These are phyloP conservation scores for Ypsolopha sequella DNA, from an alignment of 2,888 invertebrate species.

Conservation along the genomic window DNA sequence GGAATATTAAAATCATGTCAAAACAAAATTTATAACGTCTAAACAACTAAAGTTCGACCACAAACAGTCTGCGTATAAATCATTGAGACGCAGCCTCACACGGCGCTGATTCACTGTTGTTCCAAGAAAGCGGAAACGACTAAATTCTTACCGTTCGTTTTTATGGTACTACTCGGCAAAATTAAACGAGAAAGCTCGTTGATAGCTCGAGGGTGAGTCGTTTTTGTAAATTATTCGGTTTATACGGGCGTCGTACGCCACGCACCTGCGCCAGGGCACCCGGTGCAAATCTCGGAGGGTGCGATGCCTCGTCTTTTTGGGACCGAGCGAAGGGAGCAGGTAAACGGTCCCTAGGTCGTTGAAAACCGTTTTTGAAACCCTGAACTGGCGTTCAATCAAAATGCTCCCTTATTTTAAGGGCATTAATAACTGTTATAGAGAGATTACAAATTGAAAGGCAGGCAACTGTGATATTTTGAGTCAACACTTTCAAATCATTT, in stretches of 20 bases:
- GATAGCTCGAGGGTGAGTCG: constrained; percentile 23
- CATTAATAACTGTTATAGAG: too few species aligned
- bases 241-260: constrained; percentile 41
- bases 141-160: constrained; percentile 52
- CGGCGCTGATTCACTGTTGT: constrained; percentile 57
- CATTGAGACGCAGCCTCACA: constrained; percentile 33
- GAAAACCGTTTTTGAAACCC: neutral
- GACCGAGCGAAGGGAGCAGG: constrained; percentile 36
- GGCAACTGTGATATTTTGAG: too few species aligned
- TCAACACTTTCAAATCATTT: too few species aligned
- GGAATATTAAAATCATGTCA: constrained; percentile 38
- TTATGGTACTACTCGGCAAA: constrained; percentile 45
- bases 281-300: constrained; percentile 59
- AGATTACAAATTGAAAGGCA: too few species aligned
- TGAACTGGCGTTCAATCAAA: neutral
- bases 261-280: constrained; percentile 59
- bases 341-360: constrained; percentile 36
- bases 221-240: constrained; percentile 47
- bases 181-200: constrained; percentile 8
- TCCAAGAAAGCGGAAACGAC: constrained; percentile 65
- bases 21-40: constrained; percentile 31
- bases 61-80: constrained; percentile 52
- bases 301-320: constrained; percentile 22
- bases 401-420: neutral
- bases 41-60: constrained; percentile 39